phyloP scores from a whole-genome alignment of 2,888 invertebrate genomes.

The Melipona bicolor region DNA sequence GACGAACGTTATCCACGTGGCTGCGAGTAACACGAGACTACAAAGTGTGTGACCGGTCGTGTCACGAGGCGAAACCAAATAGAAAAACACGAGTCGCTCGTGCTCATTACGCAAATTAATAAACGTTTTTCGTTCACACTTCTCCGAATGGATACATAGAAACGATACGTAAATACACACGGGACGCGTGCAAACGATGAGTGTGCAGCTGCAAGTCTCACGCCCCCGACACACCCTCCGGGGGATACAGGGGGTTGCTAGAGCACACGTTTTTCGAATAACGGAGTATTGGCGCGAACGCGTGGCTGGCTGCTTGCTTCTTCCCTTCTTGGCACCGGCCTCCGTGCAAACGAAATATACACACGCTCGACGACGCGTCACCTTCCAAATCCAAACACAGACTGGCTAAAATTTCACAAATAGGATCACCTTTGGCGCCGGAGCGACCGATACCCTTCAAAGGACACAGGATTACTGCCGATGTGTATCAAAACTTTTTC shows the following conservation, averaged over 20 bases:
- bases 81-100: not conserved
- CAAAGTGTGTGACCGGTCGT: not conserved
- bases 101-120: not conserved
- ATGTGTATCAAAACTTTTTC: not conserved
- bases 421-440: not conserved
- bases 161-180: not conserved
- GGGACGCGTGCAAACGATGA: conserved; percentile 66
- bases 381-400: not conserved
- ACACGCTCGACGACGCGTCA: conserved; percentile 1
- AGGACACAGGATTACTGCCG: not conserved
- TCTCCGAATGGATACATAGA: conserved; percentile 4
- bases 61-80: not conserved
- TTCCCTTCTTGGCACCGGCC: not conserved
- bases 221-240: conserved; percentile 82
- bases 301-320: not conserved
- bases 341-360: not conserved
- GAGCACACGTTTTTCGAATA: conserved; percentile 69
- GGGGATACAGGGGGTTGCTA: conserved; percentile 60
- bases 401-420: not conserved
- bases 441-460: not conserved
- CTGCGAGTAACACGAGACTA: no score
- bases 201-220: conserved; percentile 75
- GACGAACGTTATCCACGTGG: no score
- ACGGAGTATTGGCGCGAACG: conserved; percentile 30
- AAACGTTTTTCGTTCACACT: not conserved